Evolutionary conservation across 2,113 vertebrate species (phyloP).

Genomic region (Bufo gargarizans): DNA sequence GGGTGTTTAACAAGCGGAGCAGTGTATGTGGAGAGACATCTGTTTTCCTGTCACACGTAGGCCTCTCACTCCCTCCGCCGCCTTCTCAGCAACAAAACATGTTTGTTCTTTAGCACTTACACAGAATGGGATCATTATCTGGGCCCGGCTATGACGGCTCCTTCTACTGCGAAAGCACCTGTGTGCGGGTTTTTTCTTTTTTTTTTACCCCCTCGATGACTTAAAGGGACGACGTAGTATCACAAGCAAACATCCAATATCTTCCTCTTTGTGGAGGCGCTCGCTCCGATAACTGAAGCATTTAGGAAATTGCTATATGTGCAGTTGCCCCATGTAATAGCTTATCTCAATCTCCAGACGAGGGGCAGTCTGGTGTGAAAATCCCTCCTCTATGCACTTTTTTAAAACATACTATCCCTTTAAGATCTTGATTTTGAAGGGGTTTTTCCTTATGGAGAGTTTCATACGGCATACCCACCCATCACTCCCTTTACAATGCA

Average conservation of each 20-base stretch:
- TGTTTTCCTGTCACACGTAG: constrained; percentile 51
- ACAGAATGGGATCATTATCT: constrained; percentile 2
- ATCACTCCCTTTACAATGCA: neutral
- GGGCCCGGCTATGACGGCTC: constrained; percentile 30
- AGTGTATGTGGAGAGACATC: constrained; percentile 48
- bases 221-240: neutral
- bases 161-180: constrained; percentile 19
- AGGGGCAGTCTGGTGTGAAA: neutral
- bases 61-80: constrained; percentile 41
- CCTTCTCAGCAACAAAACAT: constrained; percentile 39
- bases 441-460: neutral
- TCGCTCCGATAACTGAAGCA: neutral
- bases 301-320: neutral
- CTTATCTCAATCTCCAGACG: too few species aligned
- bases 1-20: constrained; percentile 9
- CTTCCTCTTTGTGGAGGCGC: neutral
- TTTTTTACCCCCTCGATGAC: neutral
- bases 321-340: too few species aligned
- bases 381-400: neutral
- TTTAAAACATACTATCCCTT: neutral
- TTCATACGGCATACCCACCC: too few species aligned
- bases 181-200: neutral
- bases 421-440: neutral
- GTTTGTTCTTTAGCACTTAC: constrained; percentile 43
- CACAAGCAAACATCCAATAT: neutral